Base-by-base conservation (phyloP, 1,140 invertebrate genomes). In the Heterodera carotae region DNA sequence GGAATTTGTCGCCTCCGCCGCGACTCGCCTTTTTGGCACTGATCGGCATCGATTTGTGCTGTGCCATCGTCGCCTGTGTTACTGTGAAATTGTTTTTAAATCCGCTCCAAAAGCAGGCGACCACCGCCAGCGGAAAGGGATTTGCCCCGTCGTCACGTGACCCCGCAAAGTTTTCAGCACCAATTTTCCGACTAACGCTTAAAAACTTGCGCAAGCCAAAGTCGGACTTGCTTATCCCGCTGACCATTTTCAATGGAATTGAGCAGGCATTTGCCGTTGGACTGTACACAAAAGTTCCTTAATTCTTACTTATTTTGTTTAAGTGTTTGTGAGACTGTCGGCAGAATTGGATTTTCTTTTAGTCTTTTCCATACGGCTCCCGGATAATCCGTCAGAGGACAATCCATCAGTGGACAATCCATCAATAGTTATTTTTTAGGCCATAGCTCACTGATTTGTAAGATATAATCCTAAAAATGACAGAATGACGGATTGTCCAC, bases 181-280 rank as follows among this genome's bases (percentile, higher is more conserved):
- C 86, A 43, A 70, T 87, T 7, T 68, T 88, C 25, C 73, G 74
- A 3, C 31, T 80, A 15, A 88, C 84, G 59, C 33, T 84, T 29
- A 68, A 80, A 34, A 84, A 88, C 71, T 60, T 85, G 12, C 27
- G 69, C 34, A 62, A 69, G 34, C 83, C 84, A 27, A 94, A 94
- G 86, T 94, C 97, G 85, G 92, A 96, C 82, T 90, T 98, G 4
- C 91, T 98, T 10, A 95, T 97, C 82, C 94, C 95, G 0, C 92
- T 98, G 75, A 98, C 96, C 0, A 89, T 98, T 43, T 98, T 94
- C 92, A 97, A 96, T 84, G 96, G 96, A 66, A 93, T 98, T 91
- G 95, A 98, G 88, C 95, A 98, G 88, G 94, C 94, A 0, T 97
- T 97, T 89, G 39, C 56, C 15, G 64, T 93, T 18, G 94, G 94